Conservation (phyloP, 2,797 vertebrate genomes). For the Gallirallus australis region DNA sequence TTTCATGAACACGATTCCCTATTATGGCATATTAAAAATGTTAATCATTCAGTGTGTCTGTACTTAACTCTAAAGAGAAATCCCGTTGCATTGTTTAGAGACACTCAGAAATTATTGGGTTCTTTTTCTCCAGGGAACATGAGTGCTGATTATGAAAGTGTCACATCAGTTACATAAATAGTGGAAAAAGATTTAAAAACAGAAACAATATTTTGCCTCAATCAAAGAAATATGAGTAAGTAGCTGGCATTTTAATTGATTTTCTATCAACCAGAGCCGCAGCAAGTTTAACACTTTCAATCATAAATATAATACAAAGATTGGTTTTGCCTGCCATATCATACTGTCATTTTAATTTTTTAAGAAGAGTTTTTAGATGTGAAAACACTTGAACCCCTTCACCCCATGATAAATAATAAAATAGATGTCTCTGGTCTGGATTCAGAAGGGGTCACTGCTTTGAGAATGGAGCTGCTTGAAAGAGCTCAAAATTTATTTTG, state of each 20-base stretch:
- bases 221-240: not conserved
- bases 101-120: not conserved
- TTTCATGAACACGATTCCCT: not conserved
- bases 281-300: not conserved
- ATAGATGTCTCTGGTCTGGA: not conserved
- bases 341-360: not conserved
- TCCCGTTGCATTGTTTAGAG: not conserved
- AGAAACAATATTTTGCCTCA: not conserved
- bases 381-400: not conserved
- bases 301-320: not conserved
- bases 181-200: not conserved
- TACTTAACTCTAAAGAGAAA: constrained; percentile 52
- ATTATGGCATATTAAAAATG: not conserved
- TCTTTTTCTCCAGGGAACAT: not conserved
- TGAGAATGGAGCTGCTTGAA: not conserved
- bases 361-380: not conserved
- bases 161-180: not conserved
- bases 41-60: not conserved
- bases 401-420: not conserved
- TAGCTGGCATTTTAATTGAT: not conserved
- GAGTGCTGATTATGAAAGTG: not conserved
- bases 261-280: not conserved
- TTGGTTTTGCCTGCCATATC: not conserved
- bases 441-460: constrained; percentile 7
- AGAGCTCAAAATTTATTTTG: constrained; percentile 32